Evolutionary conservation across 1,140 invertebrate species (phyloP), one percentile per base, ranked within the genome.

Genomic region (Elysia chlorotica): DNA sequence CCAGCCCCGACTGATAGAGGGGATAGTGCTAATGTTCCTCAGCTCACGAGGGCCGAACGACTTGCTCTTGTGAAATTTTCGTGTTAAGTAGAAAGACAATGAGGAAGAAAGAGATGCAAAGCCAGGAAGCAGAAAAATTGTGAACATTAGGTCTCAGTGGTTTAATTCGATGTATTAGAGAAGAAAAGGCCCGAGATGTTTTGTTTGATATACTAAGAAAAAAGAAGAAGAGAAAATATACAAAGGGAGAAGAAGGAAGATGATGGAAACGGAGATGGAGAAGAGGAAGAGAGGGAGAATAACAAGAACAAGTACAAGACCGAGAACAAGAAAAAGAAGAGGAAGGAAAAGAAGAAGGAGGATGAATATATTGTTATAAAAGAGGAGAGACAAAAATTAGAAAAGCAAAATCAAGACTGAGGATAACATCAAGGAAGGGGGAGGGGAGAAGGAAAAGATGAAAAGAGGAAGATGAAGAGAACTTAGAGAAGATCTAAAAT

Each of bases 101-200:
- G 21, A 70, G 68, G 30, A 59, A 36, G 35, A 59, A 33, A 59
- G 30, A n/a, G 53, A 31, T 2, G n/a, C 0, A 33, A 30, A 53
- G n/a, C 0, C 23, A 28, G 30, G 36, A 28, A 25, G 23, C 19
- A 35, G 21, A 2, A 23, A 54, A 48, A 33, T 23, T 28, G 38
- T 10, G 25, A 41, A 59, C 68, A 69, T 30, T 30, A 73, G 28
- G 57, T 54, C 38, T 54, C 17, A 62, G 56, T 30, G 61, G 56
- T 38, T 48, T 37, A 65, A 61, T 37, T 48, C 57, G 54, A 38
- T 69, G 53, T 5, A 63, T 35, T 19, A 69, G 23, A 35, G 28
- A 19, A 2, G 57, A 10, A 23, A 65, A 25, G n/a, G 33, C 21
- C 10, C 17, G 33, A 57, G 35, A 57, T 25, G 31, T 6, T n/a